phyloP scores from a whole-genome alignment of 2,888 invertebrate genomes.

The Meiosimyza platycephala region DNA sequence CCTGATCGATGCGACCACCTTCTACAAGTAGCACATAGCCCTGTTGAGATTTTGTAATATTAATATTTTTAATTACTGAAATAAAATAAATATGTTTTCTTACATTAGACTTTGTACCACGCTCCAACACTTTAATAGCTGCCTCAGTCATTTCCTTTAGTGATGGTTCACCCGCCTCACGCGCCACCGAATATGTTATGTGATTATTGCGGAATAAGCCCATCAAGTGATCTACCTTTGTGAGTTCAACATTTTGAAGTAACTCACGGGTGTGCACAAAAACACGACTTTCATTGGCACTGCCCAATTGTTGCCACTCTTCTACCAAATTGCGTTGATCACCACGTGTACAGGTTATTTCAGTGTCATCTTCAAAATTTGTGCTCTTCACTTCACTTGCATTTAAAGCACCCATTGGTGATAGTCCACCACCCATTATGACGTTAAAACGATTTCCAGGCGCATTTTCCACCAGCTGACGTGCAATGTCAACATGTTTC shows the following conservation, averaged over 20 bases:
- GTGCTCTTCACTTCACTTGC: conserved; percentile 46
- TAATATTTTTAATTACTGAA: too few relatives aligned
- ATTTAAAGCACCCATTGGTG: conserved; percentile 66
- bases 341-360: conserved; percentile 66
- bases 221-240: conserved; percentile 67
- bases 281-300: conserved; percentile 57
- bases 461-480: conserved; percentile 73
- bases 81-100: neutral
- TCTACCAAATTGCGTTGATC: conserved; percentile 72
- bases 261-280: conserved; percentile 66
- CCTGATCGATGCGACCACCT: conserved; percentile 74
- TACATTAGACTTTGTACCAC: conserved; percentile 53
- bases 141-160: conserved; percentile 72
- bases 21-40: conserved; percentile 73
- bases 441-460: conserved; percentile 74
- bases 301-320: conserved; percentile 69
- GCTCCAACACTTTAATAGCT: conserved; percentile 69
- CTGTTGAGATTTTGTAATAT: conserved; percentile 40
- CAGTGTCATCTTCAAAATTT: conserved; percentile 57
- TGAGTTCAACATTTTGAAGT: conserved; percentile 65
- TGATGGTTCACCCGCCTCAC: conserved; percentile 69
- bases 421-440: conserved; percentile 74
- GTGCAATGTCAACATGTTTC: conserved; percentile 71
- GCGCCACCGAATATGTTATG: conserved; percentile 70
- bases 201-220: conserved; percentile 72